A percentile compares a stretch with the other conserved stretches of the same genome.
Evolutionary conservation across 2,888 invertebrate genomes (phyloP).

Genomic region (Tuta absoluta): DNA sequence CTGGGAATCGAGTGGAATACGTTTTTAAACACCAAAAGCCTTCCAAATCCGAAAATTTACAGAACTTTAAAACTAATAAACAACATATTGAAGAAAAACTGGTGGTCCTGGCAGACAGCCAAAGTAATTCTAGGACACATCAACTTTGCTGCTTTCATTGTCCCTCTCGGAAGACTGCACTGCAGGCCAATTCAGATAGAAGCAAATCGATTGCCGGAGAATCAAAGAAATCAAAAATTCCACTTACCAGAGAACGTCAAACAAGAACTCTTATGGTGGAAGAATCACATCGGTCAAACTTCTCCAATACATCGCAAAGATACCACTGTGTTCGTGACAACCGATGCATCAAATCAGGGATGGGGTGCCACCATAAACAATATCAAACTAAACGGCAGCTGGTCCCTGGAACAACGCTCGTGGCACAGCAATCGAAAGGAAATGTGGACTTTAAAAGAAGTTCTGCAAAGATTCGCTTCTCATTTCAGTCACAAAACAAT

Average conservation of each 20-base stretch:
- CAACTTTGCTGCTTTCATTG: conserved; percentile 30
- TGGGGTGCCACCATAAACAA: conserved; percentile 30
- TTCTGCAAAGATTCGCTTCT: too few relatives aligned
- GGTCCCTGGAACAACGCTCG: conserved; percentile 21
- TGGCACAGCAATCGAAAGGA: conserved; percentile 34
- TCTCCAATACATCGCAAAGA: conserved; percentile 1
- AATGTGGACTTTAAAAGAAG: conserved; percentile 21
- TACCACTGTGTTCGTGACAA: conserved; percentile 11
- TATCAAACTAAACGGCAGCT: conserved; percentile 19
- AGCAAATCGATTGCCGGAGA: conserved; percentile 30
- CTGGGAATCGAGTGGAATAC: conserved; percentile 35
- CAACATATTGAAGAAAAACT: background rate
- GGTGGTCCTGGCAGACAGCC: conserved; percentile 25
- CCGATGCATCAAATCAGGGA: conserved; percentile 29
- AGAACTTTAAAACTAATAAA: conserved; percentile 18
- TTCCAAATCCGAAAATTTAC: conserved; percentile 24
- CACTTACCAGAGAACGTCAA: conserved; percentile 15
- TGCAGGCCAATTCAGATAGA: conserved; percentile 30
- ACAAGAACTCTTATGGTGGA: conserved; percentile 9
- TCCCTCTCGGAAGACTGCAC: conserved; percentile 31
- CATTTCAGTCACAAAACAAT: too few relatives aligned
- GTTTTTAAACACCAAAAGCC: conserved; percentile 25
- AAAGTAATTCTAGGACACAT: conserved; percentile 30
- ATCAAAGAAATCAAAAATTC: conserved; percentile 15
- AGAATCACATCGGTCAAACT: background rate